Conservation (phyloP, 2,888 invertebrate genomes). For the Glyphotaelius pellucidus region DNA sequence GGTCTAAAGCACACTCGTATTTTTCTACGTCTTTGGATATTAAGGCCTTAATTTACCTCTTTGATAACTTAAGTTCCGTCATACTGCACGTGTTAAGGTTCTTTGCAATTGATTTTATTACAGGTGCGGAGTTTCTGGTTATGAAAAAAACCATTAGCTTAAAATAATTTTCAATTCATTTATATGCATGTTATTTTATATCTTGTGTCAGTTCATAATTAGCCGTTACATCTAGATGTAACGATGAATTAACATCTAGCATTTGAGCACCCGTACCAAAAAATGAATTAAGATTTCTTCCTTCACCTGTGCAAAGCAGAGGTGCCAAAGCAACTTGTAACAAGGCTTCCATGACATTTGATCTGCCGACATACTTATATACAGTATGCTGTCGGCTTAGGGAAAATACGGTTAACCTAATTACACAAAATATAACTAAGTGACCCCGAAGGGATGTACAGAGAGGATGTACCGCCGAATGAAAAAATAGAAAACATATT, state of each 20-base stretch:
- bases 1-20: no score
- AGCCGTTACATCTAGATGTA: neutral
- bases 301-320: neutral
- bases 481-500: no score
- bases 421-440: no score
- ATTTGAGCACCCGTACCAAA: neutral
- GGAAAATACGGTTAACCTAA: no score
- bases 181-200: neutral
- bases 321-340: no score
- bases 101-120: neutral
- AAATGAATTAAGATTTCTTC: neutral
- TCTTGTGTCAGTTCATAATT: neutral
- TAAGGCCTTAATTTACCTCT: neutral
- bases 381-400: no score
- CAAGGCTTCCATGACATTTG: no score
- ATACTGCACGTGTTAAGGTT: neutral
- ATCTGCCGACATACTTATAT: no score
- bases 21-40: neutral
- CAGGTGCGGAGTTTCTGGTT: neutral
- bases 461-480: no score
- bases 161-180: neutral
- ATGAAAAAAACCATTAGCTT: neutral
- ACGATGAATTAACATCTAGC: neutral
- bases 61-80: neutral
- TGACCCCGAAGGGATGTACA: no score